Evolutionary conservation across 1,140 invertebrate genomes (phyloP).

Genomic region (Arion vulgaris): DNA sequence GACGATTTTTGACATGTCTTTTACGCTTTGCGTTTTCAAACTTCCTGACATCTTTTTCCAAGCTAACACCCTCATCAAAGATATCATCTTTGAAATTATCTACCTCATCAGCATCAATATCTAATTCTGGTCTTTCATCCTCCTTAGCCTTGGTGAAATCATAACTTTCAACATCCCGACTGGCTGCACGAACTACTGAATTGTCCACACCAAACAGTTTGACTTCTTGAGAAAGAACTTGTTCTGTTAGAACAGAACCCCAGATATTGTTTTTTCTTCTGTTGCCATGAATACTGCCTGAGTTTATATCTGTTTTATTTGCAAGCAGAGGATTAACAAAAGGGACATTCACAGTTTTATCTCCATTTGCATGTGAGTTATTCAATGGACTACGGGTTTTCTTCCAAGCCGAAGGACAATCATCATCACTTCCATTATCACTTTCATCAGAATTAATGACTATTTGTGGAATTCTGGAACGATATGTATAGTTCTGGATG

Average conservation of each 20-base stretch:
- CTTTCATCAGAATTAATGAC: slow-evolving; percentile 38
- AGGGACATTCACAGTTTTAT: neutral
- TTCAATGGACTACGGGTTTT: neutral
- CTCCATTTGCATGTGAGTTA: slow-evolving; percentile 3
- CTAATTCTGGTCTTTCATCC: slow-evolving; percentile 46
- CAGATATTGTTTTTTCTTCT: slow-evolving; percentile 57
- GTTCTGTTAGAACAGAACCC: slow-evolving; percentile 58
- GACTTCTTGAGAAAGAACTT: slow-evolving; percentile 55
- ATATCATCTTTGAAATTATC: slow-evolving; percentile 41
- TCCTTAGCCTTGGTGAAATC: slow-evolving; percentile 53
- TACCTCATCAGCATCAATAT: slow-evolving; percentile 27
- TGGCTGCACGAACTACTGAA: slow-evolving; percentile 16
- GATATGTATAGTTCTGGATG: neutral
- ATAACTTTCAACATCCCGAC: slow-evolving; percentile 58
- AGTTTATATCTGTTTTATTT: neutral
- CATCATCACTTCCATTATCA: slow-evolving; percentile 11
- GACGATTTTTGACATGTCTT: slow-evolving; percentile 38
- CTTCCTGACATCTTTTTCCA: slow-evolving; percentile 37
- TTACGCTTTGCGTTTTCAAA: slow-evolving; percentile 21
- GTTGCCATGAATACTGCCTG: neutral
- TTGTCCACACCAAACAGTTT: slow-evolving; percentile 51
- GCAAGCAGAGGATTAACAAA: slow-evolving; percentile 34
- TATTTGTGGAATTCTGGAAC: slow-evolving; percentile 34
- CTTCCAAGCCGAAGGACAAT: slow-evolving; percentile 14
- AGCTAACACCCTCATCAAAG: slow-evolving; percentile 49